Conservation (phyloP, 2,113 vertebrate genomes). For the Electrona antarctica region DNA sequence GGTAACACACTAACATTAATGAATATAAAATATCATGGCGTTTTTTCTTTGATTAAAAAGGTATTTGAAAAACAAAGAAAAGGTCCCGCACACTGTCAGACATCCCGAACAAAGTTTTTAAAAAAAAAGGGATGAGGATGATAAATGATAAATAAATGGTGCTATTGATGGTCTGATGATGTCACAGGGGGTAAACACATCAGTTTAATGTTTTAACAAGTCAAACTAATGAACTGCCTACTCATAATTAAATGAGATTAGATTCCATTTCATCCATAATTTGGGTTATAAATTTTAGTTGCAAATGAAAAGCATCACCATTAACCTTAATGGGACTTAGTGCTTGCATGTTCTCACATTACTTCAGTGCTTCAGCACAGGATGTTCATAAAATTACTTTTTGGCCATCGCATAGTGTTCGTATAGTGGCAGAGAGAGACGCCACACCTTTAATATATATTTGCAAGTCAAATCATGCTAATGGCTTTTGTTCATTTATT, state of each 20-base stretch:
- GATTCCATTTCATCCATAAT: not conserved
- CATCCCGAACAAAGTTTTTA: no score
- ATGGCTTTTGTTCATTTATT: conserved; percentile 62
- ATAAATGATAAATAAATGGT: no score
- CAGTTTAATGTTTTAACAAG: no score
- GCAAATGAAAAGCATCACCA: not conserved
- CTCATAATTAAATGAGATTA: no score
- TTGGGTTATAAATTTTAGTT: conserved; percentile 6
- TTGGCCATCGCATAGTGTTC: not conserved
- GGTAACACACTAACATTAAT: no score
- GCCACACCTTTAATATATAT: conserved; percentile 39
- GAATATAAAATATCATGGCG: no score
- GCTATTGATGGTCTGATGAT: not conserved
- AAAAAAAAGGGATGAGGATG: no score
- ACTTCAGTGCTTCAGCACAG: not conserved
- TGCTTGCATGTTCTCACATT: not conserved
- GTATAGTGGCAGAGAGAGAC: not conserved
- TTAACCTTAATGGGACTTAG: not conserved
- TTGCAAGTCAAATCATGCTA: conserved; percentile 50
- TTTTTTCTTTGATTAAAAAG: no score
- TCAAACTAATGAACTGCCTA: no score
- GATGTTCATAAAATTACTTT: conserved; percentile 17
- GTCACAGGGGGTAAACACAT: no score
- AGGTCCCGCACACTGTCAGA: no score
- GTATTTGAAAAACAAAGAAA: no score